Evolutionary conservation across 2,888 invertebrate genomes (phyloP), one percentile per base, ranked within the genome.

Genomic region (Tholera decimalis): DNA sequence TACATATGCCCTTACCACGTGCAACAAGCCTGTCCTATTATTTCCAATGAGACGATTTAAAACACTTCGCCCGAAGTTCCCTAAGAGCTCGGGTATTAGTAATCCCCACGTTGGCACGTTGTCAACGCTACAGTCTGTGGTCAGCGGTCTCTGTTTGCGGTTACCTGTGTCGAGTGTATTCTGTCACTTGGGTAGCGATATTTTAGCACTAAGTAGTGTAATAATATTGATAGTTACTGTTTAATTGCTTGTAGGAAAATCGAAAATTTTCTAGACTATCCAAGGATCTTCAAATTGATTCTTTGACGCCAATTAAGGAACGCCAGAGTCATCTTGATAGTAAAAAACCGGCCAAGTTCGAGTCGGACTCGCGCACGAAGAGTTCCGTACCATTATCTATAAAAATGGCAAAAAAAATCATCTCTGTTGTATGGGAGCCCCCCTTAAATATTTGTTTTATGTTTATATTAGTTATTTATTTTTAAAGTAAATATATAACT

Each of bases 31-130:
- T 7, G 20, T 1, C 6, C 7, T 0, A 37, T 63, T 24, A 53
- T 33, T 49, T 60, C 7, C 44, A 54, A 26, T 20, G 41, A 30
- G 7, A 20, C 28, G 4, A 72, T 77, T 39, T 22, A 73, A 77
- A 64, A 56, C 73, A 72, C 73, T 73, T 72, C 11, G 13, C 49
- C 33, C 15, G 15, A 58, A 62, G 9, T 63, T 56, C 20, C 22
- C 35, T 18, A 37, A 44, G 58, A 59, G 53, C 58, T 64, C 9
- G 43, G 63, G 47, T 41, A 57, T 24, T 30, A 8, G 56, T 77
- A 78, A 78, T 73, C 56, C 78, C 37, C 43, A 37, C 44, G 73
- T 78, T 78, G 66, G 73, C 73, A 73, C 59, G 60, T 37, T 74
- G 79, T 78, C 73, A 74, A 78, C 79, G 56, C 44, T 56, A 44